Base-by-base conservation (phyloP, 2,888 invertebrate genomes). In the Loripinus fragilis region DNA sequence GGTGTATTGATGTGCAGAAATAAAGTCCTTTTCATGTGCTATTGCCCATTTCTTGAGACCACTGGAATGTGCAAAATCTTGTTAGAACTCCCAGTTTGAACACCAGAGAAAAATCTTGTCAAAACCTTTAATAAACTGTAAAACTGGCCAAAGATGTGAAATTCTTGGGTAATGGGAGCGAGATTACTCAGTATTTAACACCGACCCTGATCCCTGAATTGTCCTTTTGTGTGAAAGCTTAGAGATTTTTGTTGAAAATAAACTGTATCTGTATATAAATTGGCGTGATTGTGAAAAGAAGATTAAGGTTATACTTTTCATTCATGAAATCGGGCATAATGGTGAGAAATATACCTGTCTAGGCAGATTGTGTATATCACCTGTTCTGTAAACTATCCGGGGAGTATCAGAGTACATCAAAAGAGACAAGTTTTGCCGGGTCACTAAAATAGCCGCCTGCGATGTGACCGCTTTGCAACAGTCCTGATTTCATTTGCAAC, bases 291-390 rank as follows among this genome's bases (percentile, higher is more conserved):
- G 60, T 33, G 28, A 33, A 60, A 30, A 60, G 60, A 33, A 60
- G 60, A 60, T 60, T 60, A 60, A 60, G 60, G 60, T 1, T 60
- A 60, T 60, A 60, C 30, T 60, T 60, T 60, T 60, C 60, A 60
- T 60, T 60, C 28, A 60, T 17, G 60, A 60, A 60, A 60, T 20
- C 33, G 33, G 60, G 60, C 33, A 17, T 25, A 60, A 60, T 17
- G 33, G 60, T 60, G 30, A 30, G 33, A 60, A 60, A 60, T 60
- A 60, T 28, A 60, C 17, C 60, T 60, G 60, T 60, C 33, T n/a
- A 10, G 33, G 23, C 20, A 60, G 23, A 20, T 33, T 60, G 33
- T 60, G 33, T n/a, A n/a, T n/a, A n/a, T n/a, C n/a, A n/a, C n/a
- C n/a, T n/a, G n/a, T n/a, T n/a, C n/a, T n/a, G n/a, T n/a, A n/a